Percentiles rank a stretch among this genome's conserved stretches.
These are phyloP conservation scores for Lepisosteus oculatus DNA, from an alignment of 2,113 vertebrate species.

Conservation along the genomic window DNA sequence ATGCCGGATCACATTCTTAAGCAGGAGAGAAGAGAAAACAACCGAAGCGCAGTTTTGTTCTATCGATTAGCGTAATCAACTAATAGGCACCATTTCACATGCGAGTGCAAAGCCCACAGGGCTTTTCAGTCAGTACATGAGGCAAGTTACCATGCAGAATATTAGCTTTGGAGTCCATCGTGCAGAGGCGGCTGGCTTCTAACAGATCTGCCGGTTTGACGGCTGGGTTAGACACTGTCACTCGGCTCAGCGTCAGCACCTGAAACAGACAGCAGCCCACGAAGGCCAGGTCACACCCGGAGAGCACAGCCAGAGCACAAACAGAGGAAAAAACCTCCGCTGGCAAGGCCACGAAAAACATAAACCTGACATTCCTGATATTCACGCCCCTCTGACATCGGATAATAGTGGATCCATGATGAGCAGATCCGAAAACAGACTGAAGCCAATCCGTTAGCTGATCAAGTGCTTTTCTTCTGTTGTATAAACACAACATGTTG, in stretches of 20 bases:
- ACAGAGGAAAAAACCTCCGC: neutral
- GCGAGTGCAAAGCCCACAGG: no score
- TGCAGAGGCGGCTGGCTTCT: slow-evolving; percentile 71
- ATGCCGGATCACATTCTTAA: no score
- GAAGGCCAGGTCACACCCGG: neutral
- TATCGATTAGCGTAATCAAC: neutral
- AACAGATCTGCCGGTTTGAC: slow-evolving; percentile 70
- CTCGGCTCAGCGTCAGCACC: slow-evolving; percentile 72
- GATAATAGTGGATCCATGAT: no score
- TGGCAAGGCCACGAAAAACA: neutral
- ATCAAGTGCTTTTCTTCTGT: no score
- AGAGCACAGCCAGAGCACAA: no score
- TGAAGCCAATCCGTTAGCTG: no score
- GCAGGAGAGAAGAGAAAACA: slow-evolving; percentile 25
- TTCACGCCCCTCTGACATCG: no score
- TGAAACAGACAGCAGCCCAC: slow-evolving; percentile 32
- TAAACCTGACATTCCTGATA: neutral
- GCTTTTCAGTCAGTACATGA: neutral
- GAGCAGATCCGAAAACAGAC: no score
- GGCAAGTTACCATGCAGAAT: slow-evolving; percentile 81
- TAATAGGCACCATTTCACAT: no score
- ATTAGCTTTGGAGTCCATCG: slow-evolving; percentile 77
- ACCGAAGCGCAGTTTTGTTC: neutral
- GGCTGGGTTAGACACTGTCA: slow-evolving; percentile 65
- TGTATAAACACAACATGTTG: no score